These are phyloP conservation scores for Dinoponera quadriceps DNA, from an alignment of 1,140 invertebrate genomes.

Conservation along the genomic window DNA sequence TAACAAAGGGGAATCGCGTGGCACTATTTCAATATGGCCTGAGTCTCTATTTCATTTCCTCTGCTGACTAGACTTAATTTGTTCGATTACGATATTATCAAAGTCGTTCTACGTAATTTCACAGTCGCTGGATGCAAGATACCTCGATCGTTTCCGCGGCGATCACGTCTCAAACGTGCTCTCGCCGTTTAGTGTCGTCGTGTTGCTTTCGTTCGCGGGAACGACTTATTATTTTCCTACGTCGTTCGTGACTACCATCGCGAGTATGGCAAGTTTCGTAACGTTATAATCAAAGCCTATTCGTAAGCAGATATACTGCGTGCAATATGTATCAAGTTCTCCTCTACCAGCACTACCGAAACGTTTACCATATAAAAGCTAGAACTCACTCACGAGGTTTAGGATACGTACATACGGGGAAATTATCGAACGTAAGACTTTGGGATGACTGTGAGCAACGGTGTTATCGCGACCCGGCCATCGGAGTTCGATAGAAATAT, in stretches of 20 bases:
- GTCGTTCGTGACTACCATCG: neutral
- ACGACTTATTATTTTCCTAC: conserved; percentile 7
- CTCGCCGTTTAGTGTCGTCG: neutral
- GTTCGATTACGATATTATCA: conserved; percentile 19
- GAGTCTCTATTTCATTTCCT: conserved; percentile 40
- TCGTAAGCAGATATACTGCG: conserved; percentile 61
- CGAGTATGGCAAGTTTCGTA: conserved; percentile 31
- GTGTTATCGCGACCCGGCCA: conserved; percentile 39
- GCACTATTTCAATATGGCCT: conserved; percentile 60
- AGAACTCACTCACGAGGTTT: conserved; percentile 5
- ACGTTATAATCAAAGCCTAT: conserved; percentile 40
- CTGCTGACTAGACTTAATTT: conserved; percentile 59
- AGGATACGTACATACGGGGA: conserved; percentile 9
- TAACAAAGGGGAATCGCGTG: conserved; percentile 56
- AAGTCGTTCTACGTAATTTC: conserved; percentile 11
- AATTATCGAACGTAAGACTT: conserved; percentile 30
- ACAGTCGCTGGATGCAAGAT: conserved; percentile 5
- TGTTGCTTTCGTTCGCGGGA: neutral
- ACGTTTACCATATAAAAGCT: conserved; percentile 60
- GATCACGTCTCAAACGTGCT: conserved; percentile 14
- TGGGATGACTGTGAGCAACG: conserved; percentile 65
- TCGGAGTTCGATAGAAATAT: conserved; percentile 14
- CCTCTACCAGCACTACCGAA: conserved; percentile 36
- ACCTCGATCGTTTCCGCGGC: conserved; percentile 11
- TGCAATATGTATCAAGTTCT: conserved; percentile 52